Conservation (phyloP, 2,113 vertebrate species). For the Ploceus nigricollis region DNA sequence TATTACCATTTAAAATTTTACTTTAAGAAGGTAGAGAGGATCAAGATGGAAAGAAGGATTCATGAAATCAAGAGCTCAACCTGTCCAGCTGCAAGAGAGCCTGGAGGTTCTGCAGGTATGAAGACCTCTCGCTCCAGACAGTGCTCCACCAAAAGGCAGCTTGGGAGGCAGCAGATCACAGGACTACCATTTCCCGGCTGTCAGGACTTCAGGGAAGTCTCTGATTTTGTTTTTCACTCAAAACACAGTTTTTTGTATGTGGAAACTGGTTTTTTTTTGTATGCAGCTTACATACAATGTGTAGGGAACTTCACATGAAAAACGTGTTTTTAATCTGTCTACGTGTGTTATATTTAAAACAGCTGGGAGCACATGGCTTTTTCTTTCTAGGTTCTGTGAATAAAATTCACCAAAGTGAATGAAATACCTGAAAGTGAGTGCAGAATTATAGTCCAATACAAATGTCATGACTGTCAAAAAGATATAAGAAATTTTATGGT, state of each 20-base stretch:
- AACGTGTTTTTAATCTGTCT: not conserved
- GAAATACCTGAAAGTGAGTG: not conserved
- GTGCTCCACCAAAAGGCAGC: fast-evolving
- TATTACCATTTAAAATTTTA: not conserved
- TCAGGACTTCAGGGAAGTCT: not conserved
- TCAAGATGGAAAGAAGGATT: not conserved
- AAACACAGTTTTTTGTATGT: not conserved
- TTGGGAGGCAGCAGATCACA: not conserved
- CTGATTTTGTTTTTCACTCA: not conserved
- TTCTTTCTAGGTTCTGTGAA: not conserved
- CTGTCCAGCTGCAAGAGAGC: not conserved
- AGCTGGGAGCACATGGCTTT: not conserved
- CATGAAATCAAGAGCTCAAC: not conserved
- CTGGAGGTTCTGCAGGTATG: not conserved
- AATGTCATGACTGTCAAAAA: not conserved
- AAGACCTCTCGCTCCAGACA: not conserved
- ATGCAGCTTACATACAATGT: not conserved
- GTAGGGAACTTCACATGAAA: not conserved
- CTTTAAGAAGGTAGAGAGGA: not conserved
- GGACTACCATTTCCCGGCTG: not conserved
- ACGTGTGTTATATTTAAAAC: not conserved
- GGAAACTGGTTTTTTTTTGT: not conserved
- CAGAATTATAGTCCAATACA: not conserved
- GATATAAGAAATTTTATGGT: not conserved
- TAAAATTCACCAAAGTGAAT: not conserved